Conservation (phyloP, 2,797 vertebrate genomes). For the Leptodactylus fallax region DNA sequence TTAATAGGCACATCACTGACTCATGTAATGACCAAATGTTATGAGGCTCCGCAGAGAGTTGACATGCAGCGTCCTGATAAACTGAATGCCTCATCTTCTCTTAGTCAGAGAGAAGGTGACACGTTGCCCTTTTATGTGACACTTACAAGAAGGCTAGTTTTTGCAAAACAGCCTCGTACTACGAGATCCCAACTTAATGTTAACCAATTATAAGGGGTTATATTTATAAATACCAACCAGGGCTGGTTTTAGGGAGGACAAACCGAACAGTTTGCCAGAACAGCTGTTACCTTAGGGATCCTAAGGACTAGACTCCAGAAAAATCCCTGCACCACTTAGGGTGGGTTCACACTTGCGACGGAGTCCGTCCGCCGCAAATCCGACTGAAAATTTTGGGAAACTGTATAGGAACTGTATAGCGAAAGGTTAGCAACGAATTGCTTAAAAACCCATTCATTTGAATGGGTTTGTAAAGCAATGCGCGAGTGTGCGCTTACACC, state of each 20-base stretch:
- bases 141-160: background rate
- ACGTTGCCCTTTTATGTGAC: background rate
- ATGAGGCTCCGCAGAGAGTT: background rate
- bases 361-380: too few relatives aligned
- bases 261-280: background rate
- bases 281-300: background rate
- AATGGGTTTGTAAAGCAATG: too few relatives aligned
- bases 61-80: background rate
- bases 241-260: background rate
- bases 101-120: background rate
- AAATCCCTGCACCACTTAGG: too few relatives aligned
- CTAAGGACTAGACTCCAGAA: background rate
- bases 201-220: background rate
- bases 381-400: too few relatives aligned
- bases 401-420: too few relatives aligned
- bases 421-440: too few relatives aligned
- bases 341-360: too few relatives aligned
- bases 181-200: background rate
- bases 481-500: too few relatives aligned
- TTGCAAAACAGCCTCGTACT: background rate
- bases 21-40: conserved; percentile 19
- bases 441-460: too few relatives aligned
- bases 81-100: background rate
- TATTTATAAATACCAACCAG: background rate
- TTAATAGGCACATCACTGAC: conserved; percentile 22